Conservation (phyloP, 2,113 vertebrate genomes). For the Dascyllus trimaculatus region DNA sequence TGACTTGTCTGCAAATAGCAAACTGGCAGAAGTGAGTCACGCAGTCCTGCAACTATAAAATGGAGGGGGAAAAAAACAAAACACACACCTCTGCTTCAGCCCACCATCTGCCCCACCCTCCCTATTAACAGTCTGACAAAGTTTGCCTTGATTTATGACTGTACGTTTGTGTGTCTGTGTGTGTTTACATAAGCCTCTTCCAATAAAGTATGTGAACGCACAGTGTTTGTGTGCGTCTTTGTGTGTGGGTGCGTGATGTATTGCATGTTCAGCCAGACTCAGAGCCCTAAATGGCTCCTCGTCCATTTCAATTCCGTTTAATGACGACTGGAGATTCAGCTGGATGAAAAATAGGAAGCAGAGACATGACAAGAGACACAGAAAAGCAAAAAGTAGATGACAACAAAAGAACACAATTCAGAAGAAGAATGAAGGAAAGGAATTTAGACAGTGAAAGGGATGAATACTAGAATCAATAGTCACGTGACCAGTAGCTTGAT, state of each 20-base stretch:
- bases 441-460: background rate
- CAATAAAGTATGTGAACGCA: conserved; percentile 2
- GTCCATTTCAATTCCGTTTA: conserved; percentile 9
- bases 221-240: background rate
- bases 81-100: background rate
- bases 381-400: too few relatives aligned
- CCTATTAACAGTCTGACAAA: conserved; percentile 21
- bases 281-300: conserved; percentile 17
- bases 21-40: background rate
- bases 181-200: conserved; percentile 12
- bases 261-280: conserved; percentile 13
- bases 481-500: too few relatives aligned
- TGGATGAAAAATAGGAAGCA: background rate
- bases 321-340: conserved; percentile 3
- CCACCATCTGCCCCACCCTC: conserved; percentile 16
- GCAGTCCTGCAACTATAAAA: conserved; percentile 17
- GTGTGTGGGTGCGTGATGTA: conserved; percentile 21
- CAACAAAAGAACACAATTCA: too few relatives aligned
- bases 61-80: background rate
- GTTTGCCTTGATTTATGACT: conserved; percentile 47
- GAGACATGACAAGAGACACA: too few relatives aligned
- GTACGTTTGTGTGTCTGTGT: background rate
- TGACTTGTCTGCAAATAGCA: conserved; percentile 15
- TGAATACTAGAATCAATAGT: too few relatives aligned
- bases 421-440: background rate